Evolutionary conservation across 2,797 vertebrate genomes (phyloP), one percentile per base, ranked within the genome.

Genomic region (Rallus crepitans): DNA sequence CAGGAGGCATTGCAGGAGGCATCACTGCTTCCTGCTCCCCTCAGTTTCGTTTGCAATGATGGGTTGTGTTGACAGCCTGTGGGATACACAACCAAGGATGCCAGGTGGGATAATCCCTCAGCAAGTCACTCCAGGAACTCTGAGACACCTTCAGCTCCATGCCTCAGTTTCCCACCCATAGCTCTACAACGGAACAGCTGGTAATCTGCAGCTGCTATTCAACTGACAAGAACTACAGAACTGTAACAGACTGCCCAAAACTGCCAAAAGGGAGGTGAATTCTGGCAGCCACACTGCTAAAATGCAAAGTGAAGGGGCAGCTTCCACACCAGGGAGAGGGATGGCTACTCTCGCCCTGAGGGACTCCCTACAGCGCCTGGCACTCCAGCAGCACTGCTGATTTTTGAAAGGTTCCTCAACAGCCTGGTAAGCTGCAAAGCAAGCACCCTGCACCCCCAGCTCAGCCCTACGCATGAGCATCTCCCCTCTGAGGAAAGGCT

Each of bases 61-160:
- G 66, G 70, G 37, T 11, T 64, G 23, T 16, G 30, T 11, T 25
- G 81, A 57, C 8, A 30, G 70, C 24, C 42, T 10, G 80, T 20
- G 56, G 73, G 64, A 59, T 30, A 56, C 2, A 13, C 33, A 35
- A 2, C 6, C 4, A 6, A 72, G 52, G 42, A 45, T 25, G 20
- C 28, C 13, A 6, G 3, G 31, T 1, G 18, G 57, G 30, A 35
- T 15, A 47, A 77, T 7, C 16, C 42, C 37, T 35, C 25, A 23
- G 39, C 0, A 0, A 31, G 82, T 27, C 56, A 39, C 39, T 56
- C 40, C 0, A 2, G 53, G 30, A 83, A 45, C 47, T 45, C 47
- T 7, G n/a, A 80, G 56, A 37, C 15, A 60, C 55, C 33, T 71
- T 64, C 57, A 45, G 39, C 15, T 68, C 65, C 21, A 0, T 12